Percentiles rank a stretch among this genome's conserved stretches.
Evolutionary conservation across 2,888 invertebrate species (phyloP).

Genomic region (Cantharis rufa): DNA sequence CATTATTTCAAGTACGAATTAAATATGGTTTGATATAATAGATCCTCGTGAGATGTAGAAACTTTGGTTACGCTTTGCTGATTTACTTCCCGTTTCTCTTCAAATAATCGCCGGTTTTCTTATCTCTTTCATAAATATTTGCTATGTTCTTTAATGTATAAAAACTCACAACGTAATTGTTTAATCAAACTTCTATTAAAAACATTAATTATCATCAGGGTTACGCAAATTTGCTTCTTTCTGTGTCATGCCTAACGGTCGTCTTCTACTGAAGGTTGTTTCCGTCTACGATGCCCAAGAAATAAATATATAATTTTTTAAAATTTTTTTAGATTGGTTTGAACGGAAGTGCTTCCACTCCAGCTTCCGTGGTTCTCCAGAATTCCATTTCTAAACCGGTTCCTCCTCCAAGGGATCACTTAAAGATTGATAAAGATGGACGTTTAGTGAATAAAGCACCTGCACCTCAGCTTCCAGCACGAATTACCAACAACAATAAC

Average conservation of each 20-base stretch:
- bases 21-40: neutral
- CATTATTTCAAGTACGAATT: neutral
- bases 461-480: constrained; percentile 70
- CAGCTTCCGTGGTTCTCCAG: constrained; percentile 54
- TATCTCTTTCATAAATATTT: constrained; percentile 4
- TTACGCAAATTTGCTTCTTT: neutral
- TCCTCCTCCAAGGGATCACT: constrained; percentile 68
- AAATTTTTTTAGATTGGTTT: constrained; percentile 45
- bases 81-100: constrained; percentile 18
- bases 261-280: neutral
- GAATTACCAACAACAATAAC: constrained; percentile 61
- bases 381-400: constrained; percentile 58
- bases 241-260: neutral
- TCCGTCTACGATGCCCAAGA: neutral
- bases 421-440: constrained; percentile 65
- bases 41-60: constrained; percentile 21
- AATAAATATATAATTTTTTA: neutral
- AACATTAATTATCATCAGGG: neutral
- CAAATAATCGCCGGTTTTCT: neutral
- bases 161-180: neutral
- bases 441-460: constrained; percentile 68
- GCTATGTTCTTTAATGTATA: neutral
- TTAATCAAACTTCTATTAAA: neutral
- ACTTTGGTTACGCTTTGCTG: constrained; percentile 16
- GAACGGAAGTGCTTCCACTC: constrained; percentile 44